Evolutionary conservation across 2,888 invertebrate species (phyloP), one percentile per base, ranked within the genome.

Genomic region (Eretmocerus hayati): DNA sequence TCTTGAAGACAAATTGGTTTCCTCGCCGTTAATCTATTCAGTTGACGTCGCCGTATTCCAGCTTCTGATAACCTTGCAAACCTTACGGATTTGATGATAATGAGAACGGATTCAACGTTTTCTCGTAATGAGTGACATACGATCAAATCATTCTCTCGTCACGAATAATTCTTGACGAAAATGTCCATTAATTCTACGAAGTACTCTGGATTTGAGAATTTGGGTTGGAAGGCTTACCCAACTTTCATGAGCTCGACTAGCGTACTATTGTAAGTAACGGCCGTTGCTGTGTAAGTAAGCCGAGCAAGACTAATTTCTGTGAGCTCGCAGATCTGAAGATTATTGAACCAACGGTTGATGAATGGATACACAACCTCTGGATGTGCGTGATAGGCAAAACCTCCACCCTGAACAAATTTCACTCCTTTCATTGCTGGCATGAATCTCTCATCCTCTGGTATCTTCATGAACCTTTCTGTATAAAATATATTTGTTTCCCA

Each of bases 331-430:
- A 67, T 65, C 41, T 61, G 56, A 39, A 58, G 56, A 26, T 63
- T 59, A 4, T 60, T 57, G 48, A 65, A 66, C 23, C 55, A 57
- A 20, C 53, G 55, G 48, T 63, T 62, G 0, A 68, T 54, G 22
- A 60, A 59, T 0, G 65, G 65, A 48, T 68, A 67, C 4, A 58
- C 60, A 3, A 58, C 61, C 41, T 63, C 62, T 4, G 66, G 62
- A 44, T 61, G 60, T 2, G 62, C 63, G 47, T 66, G 66, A 52
- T 65, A 67, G 11, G 66, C 67, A 43, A 62, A 56, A 16, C 58
- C 59, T 5, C 66, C 67, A 19, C 57, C 20, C 2, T 55, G 46
- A 6, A 65, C 62, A 40, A 58, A 57, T 21, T 38, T 55, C 19
- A 67, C 58, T 6, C 62, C 68, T 33, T 61, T 59, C 13, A 63